Percentiles rank a stretch among this genome's conserved stretches.
Evolutionary conservation across 2,113 vertebrate species (phyloP).

Genomic region (Campylorhamphus procurvoides): DNA sequence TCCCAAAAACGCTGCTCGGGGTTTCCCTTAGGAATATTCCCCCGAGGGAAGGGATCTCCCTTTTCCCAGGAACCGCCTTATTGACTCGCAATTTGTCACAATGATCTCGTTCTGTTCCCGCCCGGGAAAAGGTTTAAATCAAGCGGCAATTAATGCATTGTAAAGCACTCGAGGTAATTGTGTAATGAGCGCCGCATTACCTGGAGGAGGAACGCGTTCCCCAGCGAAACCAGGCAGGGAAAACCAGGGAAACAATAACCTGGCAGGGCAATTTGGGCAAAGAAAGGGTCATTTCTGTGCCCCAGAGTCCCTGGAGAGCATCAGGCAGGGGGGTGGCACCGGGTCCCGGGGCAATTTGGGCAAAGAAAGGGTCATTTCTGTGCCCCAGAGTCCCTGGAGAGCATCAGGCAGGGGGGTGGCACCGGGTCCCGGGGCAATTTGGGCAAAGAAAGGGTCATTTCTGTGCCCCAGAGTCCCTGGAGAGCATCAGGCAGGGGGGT

Average conservation of each 20-base stretch:
- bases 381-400: no score
- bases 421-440: no score
- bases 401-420: no score
- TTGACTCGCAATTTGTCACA: constrained; percentile 43
- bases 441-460: no score
- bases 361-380: no score
- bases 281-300: no score
- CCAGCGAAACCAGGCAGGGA: constrained; percentile 7
- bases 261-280: no score
- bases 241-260: neutral
- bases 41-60: neutral
- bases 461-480: no score
- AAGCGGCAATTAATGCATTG: constrained; percentile 65
- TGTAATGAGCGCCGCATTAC: constrained; percentile 60
- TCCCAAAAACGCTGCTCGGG: fast-evolving
- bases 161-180: constrained; percentile 50
- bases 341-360: no score
- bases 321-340: no score
- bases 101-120: constrained; percentile 39
- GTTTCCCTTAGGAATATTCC: neutral
- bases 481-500: no score
- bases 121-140: constrained; percentile 64
- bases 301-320: no score
- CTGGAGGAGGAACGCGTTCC: constrained; percentile 60
- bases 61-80: neutral